Percentiles rank a stretch among this genome's conserved stretches.
Conservation (phyloP, 1,140 invertebrate genomes). For the Micrasema minimum region DNA sequence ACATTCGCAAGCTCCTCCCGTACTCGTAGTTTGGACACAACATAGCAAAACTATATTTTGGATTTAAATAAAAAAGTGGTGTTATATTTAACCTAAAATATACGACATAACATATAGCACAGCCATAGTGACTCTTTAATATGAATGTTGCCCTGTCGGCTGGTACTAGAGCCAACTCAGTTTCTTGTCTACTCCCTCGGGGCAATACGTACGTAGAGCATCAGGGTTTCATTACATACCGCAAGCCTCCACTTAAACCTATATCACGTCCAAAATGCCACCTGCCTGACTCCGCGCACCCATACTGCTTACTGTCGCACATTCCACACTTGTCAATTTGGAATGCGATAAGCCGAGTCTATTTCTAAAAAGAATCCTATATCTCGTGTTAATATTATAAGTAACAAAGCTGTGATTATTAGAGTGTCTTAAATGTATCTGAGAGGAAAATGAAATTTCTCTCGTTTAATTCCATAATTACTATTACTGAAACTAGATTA, state of each 20-base stretch:
- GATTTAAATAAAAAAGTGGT: conserved; percentile 14
- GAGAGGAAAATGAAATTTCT: conserved; percentile 13
- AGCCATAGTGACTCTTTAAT: conserved; percentile 53
- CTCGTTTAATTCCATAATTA: conserved; percentile 12
- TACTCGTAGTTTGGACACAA: conserved; percentile 25
- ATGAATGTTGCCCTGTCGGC: conserved; percentile 34
- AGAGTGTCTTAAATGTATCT: conserved; percentile 16
- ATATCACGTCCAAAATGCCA: conserved; percentile 38
- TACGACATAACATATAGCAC: conserved; percentile 51
- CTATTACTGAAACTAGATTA: background rate
- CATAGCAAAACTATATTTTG: conserved; percentile 42
- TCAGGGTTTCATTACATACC: conserved; percentile 8
- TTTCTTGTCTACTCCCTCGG: background rate
- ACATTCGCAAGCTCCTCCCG: conserved; percentile 7
- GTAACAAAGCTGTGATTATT: conserved; percentile 15
- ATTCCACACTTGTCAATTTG: conserved; percentile 13
- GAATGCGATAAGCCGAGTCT: conserved; percentile 37
- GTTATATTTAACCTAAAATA: conserved; percentile 45
- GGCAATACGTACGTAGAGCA: conserved; percentile 20
- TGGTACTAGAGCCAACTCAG: background rate
- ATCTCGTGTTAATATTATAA: conserved; percentile 23
- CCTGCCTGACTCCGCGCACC: background rate
- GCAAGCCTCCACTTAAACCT: conserved; percentile 23
- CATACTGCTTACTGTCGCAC: conserved; percentile 5
- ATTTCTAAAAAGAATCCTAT: conserved; percentile 16